Conservation (phyloP, 2,113 vertebrate species). For the Falco punctatus region DNA sequence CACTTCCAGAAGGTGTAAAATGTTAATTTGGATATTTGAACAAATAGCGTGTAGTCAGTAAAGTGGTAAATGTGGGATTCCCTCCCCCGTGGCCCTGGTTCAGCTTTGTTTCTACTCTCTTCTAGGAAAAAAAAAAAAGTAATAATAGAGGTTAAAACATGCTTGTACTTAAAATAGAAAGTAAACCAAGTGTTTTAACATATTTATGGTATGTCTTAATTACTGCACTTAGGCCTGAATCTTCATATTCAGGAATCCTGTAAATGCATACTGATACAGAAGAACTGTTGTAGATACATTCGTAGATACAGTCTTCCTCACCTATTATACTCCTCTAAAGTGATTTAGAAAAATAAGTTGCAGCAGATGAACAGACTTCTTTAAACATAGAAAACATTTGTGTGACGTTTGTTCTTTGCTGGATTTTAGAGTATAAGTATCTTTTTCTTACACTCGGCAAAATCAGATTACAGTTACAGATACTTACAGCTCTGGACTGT, state of each 20-base stretch:
- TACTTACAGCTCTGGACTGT: constrained; percentile 17
- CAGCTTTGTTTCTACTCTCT: not conserved
- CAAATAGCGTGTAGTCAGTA: not conserved
- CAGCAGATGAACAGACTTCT: not conserved
- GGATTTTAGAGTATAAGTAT: constrained; percentile 11
- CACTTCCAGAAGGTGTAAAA: not conserved
- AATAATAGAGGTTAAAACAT: not conserved
- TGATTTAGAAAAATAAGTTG: constrained; percentile 31
- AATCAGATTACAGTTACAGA: constrained; percentile 12
- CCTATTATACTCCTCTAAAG: not conserved
- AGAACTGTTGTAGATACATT: not conserved
- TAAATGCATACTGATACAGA: not conserved
- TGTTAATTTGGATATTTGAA: not conserved
- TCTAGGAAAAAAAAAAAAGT: not conserved
- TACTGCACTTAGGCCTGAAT: not conserved
- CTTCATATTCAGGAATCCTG: not conserved
- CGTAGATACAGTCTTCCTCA: not conserved
- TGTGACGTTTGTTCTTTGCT: constrained; percentile 20
- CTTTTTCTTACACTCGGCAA: constrained; percentile 29
- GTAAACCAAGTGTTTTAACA: not conserved
- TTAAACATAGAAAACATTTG: constrained; percentile 45
- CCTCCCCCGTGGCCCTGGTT: not conserved
- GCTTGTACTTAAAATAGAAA: not conserved
- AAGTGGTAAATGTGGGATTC: not conserved
- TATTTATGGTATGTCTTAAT: not conserved